These are phyloP conservation scores for Lithobates pipiens DNA, from an alignment of 2,797 vertebrate species.

Conservation along the genomic window DNA sequence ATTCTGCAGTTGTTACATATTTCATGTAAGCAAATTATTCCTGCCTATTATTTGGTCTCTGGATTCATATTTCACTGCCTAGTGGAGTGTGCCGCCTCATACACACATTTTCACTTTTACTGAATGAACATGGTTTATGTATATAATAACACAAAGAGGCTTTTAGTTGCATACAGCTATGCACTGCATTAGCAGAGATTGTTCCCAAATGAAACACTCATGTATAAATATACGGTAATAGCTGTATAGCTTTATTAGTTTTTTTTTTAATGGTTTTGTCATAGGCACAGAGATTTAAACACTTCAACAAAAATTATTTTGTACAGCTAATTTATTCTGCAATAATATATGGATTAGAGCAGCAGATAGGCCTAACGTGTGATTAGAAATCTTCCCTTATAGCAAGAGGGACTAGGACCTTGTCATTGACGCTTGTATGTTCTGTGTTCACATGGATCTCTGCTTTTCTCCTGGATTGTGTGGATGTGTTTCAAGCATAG, in stretches of 20 bases:
- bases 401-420: too few species aligned
- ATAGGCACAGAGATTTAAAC: neutral
- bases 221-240: neutral
- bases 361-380: too few species aligned
- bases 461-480: too few species aligned
- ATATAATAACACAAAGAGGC: neutral
- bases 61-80: neutral
- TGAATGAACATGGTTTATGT: slow-evolving; percentile 1
- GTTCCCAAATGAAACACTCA: neutral
- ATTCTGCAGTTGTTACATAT: neutral
- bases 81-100: neutral
- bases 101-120: neutral
- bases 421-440: too few species aligned
- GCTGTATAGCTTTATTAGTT: neutral
- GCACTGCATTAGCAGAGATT: neutral
- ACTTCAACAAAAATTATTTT: neutral
- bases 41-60: neutral
- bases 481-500: too few species aligned
- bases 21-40: neutral
- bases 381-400: too few species aligned
- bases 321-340: neutral
- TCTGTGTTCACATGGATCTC: too few species aligned
- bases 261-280: neutral
- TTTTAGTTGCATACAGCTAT: neutral
- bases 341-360: neutral